Evolutionary conservation across 2,113 vertebrate genomes (phyloP).

Genomic region (Actenoides hombroni): DNA sequence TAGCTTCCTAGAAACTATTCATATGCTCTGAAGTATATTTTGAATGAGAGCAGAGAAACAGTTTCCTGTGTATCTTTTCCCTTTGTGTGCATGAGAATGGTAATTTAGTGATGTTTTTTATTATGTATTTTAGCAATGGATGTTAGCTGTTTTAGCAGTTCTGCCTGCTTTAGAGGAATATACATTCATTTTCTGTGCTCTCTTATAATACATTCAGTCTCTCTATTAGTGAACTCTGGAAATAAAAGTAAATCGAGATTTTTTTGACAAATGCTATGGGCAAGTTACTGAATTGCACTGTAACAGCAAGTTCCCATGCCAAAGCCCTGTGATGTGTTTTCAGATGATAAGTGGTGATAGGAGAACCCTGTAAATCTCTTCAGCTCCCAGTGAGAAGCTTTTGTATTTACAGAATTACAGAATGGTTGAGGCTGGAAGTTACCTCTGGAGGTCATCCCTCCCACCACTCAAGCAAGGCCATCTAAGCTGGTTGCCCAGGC

Average conservation of each 20-base stretch:
- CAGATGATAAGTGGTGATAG: not conserved
- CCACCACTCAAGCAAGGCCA: not conserved
- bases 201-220: not conserved
- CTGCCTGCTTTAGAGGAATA: not conserved
- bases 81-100: not conserved
- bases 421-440: not conserved
- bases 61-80: not conserved
- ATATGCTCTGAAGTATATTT: not conserved
- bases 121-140: not conserved
- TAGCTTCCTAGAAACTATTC: not conserved
- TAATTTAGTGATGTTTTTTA: not conserved
- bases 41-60: not conserved
- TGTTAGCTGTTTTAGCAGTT: not conserved
- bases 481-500: not conserved
- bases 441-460: not conserved
- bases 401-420: not conserved
- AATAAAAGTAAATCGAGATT: not conserved
- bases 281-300: not conserved
- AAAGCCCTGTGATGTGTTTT: not conserved
- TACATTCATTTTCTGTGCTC: not conserved
- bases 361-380: not conserved
- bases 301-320: not conserved
- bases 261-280: not conserved
- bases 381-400: not conserved
- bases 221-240: not conserved